These are phyloP conservation scores for Dascillus cervinus DNA, from an alignment of 2,888 invertebrate genomes.

Conservation along the genomic window DNA sequence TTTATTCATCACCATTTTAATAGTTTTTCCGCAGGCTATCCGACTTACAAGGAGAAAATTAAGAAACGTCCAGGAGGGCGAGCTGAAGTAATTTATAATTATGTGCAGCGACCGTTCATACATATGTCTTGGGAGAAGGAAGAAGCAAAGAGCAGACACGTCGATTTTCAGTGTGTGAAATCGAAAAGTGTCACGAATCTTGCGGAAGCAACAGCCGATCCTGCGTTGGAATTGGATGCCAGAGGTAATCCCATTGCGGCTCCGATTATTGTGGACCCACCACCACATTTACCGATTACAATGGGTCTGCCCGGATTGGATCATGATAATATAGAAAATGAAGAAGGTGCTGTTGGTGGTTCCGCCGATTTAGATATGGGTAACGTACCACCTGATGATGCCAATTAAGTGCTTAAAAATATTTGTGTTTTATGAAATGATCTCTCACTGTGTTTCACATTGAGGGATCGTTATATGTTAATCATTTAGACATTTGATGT, in stretches of 20 bases:
- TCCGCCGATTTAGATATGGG: constrained; percentile 31
- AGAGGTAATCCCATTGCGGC: constrained; percentile 44
- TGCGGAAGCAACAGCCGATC: constrained; percentile 91
- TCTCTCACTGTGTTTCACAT: neutral
- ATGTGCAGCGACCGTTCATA: constrained; percentile 97
- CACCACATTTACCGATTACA: constrained; percentile 25
- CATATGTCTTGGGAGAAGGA: constrained; percentile 99
- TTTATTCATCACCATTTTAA: too few species aligned
- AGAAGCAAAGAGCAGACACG: constrained; percentile 96
- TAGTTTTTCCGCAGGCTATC: too few species aligned
- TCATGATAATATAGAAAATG: constrained; percentile 32
- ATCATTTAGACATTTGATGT: too few species aligned
- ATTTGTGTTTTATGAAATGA: neutral
- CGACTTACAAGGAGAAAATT: constrained; percentile 98
- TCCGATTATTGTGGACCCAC: constrained; percentile 29
- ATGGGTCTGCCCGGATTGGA: constrained; percentile 27
- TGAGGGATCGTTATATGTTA: too few species aligned
- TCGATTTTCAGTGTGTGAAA: constrained; percentile 98
- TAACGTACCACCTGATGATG: constrained; percentile 34
- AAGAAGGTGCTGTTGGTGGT: constrained; percentile 38
- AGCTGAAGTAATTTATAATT: constrained; percentile 98
- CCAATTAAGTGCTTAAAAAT: constrained; percentile 15
- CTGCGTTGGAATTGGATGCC: constrained; percentile 61
- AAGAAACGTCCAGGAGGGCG: constrained; percentile 91
- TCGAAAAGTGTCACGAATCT: constrained; percentile 96